These are phyloP conservation scores for Drepana falcataria DNA, from an alignment of 2,888 invertebrate species.

Conservation along the genomic window DNA sequence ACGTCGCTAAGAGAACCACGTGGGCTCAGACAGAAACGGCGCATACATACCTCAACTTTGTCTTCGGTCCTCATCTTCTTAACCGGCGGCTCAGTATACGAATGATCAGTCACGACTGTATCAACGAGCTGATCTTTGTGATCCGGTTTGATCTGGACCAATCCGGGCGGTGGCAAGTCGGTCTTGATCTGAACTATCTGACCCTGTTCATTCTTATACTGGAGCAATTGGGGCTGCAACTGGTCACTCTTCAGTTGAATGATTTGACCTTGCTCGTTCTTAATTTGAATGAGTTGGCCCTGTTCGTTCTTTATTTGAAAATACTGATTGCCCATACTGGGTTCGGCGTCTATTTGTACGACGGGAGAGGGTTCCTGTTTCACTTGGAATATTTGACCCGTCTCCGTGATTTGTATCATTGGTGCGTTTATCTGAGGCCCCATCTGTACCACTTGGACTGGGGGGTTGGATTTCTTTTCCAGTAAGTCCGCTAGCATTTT, in stretches of 20 bases:
- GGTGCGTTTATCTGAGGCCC: conserved; percentile 62
- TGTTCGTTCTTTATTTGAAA: conserved; percentile 71
- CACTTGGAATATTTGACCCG: conserved; percentile 70
- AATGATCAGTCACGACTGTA: conserved; percentile 50
- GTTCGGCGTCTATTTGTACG: conserved; percentile 52
- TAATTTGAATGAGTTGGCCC: conserved; percentile 64
- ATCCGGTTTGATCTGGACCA: conserved; percentile 36
- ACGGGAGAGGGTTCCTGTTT: conserved; percentile 52
- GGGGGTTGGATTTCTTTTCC: conserved; percentile 84
- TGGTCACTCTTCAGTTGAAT: conserved; percentile 66
- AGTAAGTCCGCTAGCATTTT: conserved; percentile 91
- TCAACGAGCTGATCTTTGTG: conserved; percentile 45
- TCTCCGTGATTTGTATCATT: conserved; percentile 70
- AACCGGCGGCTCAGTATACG: conserved; percentile 59
- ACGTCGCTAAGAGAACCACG: too few species aligned
- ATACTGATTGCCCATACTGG: conserved; percentile 44
- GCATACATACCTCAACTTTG: conserved; percentile 45
- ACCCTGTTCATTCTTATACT: conserved; percentile 57
- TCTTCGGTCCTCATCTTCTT: conserved; percentile 64
- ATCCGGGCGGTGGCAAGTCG: conserved; percentile 27
- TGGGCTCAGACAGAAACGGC: too few species aligned
- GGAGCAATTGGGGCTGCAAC: conserved; percentile 45
- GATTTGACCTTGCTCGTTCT: conserved; percentile 68
- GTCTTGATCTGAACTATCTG: conserved; percentile 48
- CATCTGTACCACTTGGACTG: conserved; percentile 73